Evolutionary conservation across 2,888 invertebrate species (phyloP), one percentile per base, ranked within the genome.

Genomic region (Cephus spinipes): DNA sequence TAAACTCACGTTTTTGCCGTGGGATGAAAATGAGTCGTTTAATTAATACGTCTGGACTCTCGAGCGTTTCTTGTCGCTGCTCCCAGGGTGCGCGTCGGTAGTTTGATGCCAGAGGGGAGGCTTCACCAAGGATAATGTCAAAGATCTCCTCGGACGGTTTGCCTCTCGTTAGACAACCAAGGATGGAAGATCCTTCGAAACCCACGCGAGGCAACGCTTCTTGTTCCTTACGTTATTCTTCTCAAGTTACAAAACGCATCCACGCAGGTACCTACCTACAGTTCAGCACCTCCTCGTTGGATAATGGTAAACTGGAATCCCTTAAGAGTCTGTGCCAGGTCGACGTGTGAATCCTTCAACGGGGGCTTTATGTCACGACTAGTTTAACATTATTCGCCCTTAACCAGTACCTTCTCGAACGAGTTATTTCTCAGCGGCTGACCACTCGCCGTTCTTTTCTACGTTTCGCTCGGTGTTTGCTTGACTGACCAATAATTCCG

Each of bases 11-110:
- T 90, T 90, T 89, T 89, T 88, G 88, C 87, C 86, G 85, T 86
- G 86, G 88, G 89, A 91, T 90, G 88, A 90, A 91, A 91, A 91
- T 90, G 91, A 91, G 89, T 87, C 90, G 89, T 91, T 91, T 91
- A 91, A 91, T 91, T 91, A 91, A 91, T 91, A 91, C 89, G 90
- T 91, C 90, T 91, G 90, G 86, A 84, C 79, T 83, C 82, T 81
- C 80, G 82, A 85, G 85, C 84, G 85, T 84, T 87, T 83, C 85
- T 83, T 82, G 82, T 84, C 84, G 83, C 81, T 73, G 75, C 68
- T 55, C 36, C 71, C 12, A 71, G 71, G 71, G 71, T 71, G 71
- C 32, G 71, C 55, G 55, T 55, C 55, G 55, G 55, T 55, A 55
- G 55, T 55, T 55, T 55, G 2, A 55, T 55, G 23, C 55, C 23